phyloP scores from a whole-genome alignment of 2,888 invertebrate species.

The Biston betularia region DNA sequence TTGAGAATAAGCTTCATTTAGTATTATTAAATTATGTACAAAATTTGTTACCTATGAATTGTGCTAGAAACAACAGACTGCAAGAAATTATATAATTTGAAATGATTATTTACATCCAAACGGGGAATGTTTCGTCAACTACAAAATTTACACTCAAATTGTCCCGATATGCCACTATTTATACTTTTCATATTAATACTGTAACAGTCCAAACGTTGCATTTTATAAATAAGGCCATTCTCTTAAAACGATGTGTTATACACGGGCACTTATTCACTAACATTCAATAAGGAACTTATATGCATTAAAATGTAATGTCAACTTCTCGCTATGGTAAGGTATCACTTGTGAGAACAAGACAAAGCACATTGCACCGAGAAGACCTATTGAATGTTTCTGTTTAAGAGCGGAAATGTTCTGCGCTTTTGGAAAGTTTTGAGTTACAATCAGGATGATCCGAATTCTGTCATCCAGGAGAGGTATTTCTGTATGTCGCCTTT shows the following conservation, averaged over 20 bases:
- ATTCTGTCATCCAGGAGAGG: conserved; percentile 98
- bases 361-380: neutral
- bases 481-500: conserved; percentile 97
- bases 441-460: conserved; percentile 94
- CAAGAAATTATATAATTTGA: conserved; percentile 11
- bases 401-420: conserved; percentile 3
- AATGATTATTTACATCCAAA: conserved; percentile 33
- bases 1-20: conserved; percentile 27
- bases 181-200: conserved; percentile 74
- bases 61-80: conserved; percentile 40
- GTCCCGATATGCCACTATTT: conserved; percentile 68
- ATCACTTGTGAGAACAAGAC: neutral
- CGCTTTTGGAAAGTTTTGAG: conserved; percentile 29
- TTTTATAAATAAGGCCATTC: conserved; percentile 69
- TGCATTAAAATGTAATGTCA: neutral
- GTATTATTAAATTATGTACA: conserved; percentile 37
- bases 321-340: neutral
- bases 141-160: conserved; percentile 50
- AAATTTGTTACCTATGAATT: conserved; percentile 37
- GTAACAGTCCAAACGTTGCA: conserved; percentile 69
- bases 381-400: neutral
- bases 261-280: conserved; percentile 1
- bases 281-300: neutral
- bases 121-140: conserved; percentile 42
- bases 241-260: conserved; percentile 44